Conservation (phyloP, 2,113 vertebrate species). For the Thalassarche chlororhynchos region DNA sequence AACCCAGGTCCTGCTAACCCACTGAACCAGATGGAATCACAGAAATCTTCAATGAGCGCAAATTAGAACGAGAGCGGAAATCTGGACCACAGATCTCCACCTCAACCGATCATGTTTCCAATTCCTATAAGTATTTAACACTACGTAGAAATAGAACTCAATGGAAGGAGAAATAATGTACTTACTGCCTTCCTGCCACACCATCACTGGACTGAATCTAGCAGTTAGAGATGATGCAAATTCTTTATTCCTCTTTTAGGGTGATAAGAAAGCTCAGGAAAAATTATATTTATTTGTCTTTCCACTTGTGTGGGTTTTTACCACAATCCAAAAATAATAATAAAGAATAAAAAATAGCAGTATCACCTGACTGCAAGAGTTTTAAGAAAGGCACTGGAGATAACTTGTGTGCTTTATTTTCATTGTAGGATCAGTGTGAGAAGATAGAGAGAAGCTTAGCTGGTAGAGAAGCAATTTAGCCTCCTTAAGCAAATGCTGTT, state of each 20-base stretch:
- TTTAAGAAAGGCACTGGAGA: background rate
- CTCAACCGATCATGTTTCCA: background rate
- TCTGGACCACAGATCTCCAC: background rate
- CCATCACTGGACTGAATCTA: background rate
- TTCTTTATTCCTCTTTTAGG: background rate
- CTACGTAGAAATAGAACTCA: background rate
- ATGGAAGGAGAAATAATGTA: background rate
- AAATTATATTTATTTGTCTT: background rate
- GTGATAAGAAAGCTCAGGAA: background rate
- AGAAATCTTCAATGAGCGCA: background rate
- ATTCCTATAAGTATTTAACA: background rate
- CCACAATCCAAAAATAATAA: background rate
- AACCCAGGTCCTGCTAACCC: background rate
- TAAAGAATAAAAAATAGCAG: background rate
- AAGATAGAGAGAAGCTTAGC: background rate
- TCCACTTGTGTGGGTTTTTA: background rate
- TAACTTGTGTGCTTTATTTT: background rate
- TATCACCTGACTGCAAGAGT: background rate
- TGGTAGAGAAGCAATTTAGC: background rate
- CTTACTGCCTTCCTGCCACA: background rate
- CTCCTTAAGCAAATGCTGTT: background rate
- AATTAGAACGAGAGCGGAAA: background rate
- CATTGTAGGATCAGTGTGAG: background rate
- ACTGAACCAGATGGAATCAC: background rate
- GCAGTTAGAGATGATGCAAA: background rate